A percentile compares a stretch with the other conserved stretches of the same genome.
These are phyloP conservation scores for Cygnus olor DNA, from an alignment of 2,797 vertebrate genomes.

Conservation along the genomic window DNA sequence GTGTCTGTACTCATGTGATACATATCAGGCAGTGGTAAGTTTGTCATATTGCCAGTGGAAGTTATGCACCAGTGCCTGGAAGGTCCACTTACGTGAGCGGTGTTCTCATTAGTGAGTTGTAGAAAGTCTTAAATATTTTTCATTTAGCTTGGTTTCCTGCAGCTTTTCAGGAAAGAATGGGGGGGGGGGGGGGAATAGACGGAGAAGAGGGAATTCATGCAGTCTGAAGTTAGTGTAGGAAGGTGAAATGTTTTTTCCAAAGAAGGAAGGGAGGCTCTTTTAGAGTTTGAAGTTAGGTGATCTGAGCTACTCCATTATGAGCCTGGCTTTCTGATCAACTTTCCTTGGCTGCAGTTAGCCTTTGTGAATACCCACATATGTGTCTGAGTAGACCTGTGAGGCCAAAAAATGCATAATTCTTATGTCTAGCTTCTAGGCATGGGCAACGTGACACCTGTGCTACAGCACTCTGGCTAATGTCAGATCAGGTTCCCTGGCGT, in stretches of 20 bases:
- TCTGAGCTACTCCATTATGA: neutral
- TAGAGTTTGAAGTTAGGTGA: neutral
- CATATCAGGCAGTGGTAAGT: neutral
- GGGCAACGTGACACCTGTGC: neutral
- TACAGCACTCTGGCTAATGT: neutral
- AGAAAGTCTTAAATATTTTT: neutral
- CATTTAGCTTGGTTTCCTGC: neutral
- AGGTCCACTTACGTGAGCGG: neutral
- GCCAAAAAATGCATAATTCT: neutral
- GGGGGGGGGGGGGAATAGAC: neutral
- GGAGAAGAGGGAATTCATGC: neutral
- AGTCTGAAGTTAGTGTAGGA: neutral
- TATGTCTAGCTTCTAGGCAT: neutral
- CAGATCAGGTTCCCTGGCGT: neutral
- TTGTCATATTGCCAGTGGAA: neutral
- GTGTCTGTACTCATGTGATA: neutral
- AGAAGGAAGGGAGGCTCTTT: neutral
- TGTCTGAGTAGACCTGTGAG: neutral
- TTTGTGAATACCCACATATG: rapidly evolving
- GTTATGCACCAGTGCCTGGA: neutral
- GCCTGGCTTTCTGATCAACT: neutral
- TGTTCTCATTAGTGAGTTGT: neutral
- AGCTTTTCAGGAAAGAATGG: neutral
- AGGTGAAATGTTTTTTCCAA: neutral
- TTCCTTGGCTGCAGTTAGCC: neutral